Percentiles rank a stretch among this genome's conserved stretches.
phyloP scores from a whole-genome alignment of 2,113 vertebrate species.

The Anser cygnoides region DNA sequence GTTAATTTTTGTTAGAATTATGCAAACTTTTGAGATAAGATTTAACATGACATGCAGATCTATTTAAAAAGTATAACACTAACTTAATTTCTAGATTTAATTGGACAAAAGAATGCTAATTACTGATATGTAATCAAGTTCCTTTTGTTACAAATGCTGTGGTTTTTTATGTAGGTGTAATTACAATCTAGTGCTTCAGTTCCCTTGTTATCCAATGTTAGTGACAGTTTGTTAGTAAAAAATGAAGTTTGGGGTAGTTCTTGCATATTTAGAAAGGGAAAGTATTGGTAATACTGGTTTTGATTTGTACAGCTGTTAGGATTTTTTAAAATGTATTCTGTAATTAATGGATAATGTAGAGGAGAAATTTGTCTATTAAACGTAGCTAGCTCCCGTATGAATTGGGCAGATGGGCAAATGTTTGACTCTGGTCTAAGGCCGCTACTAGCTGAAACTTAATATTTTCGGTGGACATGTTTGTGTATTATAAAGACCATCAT shows the following conservation, averaged over 20 bases:
- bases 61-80: not conserved
- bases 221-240: not conserved
- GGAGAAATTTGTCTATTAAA: not conserved
- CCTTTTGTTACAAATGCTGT: not conserved
- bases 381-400: not conserved
- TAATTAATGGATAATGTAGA: not conserved
- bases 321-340: not conserved
- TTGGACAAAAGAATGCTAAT: not conserved
- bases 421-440: not conserved
- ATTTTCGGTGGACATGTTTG: not conserved
- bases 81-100: not conserved
- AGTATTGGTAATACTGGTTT: not conserved
- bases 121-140: not conserved
- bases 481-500: not conserved
- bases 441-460: rapidly evolving
- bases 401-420: not conserved
- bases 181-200: not conserved
- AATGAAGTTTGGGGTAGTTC: not conserved
- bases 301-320: not conserved
- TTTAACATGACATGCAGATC: not conserved
- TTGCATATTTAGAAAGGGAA: not conserved
- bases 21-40: not conserved
- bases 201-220: not conserved
- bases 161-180: not conserved
- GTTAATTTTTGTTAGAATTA: not conserved